Percentiles rank a stretch among this genome's conserved stretches.
phyloP scores from a whole-genome alignment of 2,797 vertebrate genomes.

The Neosilurus hyrtlii region DNA sequence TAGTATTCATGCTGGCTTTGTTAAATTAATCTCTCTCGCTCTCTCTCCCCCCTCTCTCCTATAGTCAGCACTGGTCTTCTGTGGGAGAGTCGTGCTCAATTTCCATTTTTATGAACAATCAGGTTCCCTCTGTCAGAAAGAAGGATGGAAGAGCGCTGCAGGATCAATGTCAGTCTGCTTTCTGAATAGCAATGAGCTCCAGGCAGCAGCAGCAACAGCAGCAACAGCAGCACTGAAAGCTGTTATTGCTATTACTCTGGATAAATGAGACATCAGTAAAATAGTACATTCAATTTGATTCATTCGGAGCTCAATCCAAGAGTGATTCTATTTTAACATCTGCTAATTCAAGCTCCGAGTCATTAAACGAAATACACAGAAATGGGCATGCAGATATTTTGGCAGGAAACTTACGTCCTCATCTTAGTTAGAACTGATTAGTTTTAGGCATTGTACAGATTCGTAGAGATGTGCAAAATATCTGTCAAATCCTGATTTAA shows the following conservation, averaged over 20 bases:
- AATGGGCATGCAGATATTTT: conserved; percentile 2
- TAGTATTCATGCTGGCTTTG: conserved; percentile 21
- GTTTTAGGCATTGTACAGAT: conserved; percentile 1
- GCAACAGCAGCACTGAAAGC: conserved; percentile 24
- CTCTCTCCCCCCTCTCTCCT: not conserved
- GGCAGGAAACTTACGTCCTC: conserved; percentile 4
- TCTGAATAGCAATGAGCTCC: conserved; percentile 48
- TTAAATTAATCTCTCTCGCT: conserved; percentile 18
- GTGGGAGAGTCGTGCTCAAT: conserved; percentile 66
- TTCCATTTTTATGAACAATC: conserved; percentile 80
- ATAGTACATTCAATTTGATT: conserved; percentile 24
- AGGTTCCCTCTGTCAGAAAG: conserved; percentile 70
- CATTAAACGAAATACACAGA: not conserved
- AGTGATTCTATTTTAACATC: conserved; percentile 28
- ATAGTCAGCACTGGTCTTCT: conserved; percentile 9
- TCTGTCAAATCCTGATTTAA: conserved; percentile 6
- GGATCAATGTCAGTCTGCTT: conserved; percentile 70
- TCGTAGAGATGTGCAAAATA: not conserved
- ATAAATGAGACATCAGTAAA: conserved; percentile 37
- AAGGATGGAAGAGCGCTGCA: conserved; percentile 66
- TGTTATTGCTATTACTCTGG: conserved; percentile 38
- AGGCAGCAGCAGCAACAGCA: conserved; percentile 24
- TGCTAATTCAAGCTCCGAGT: conserved; percentile 1
- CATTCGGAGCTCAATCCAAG: conserved; percentile 8
- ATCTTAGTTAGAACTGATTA: not conserved